Evolutionary conservation across 2,797 vertebrate species (phyloP).

Genomic region (Lemur catta): DNA sequence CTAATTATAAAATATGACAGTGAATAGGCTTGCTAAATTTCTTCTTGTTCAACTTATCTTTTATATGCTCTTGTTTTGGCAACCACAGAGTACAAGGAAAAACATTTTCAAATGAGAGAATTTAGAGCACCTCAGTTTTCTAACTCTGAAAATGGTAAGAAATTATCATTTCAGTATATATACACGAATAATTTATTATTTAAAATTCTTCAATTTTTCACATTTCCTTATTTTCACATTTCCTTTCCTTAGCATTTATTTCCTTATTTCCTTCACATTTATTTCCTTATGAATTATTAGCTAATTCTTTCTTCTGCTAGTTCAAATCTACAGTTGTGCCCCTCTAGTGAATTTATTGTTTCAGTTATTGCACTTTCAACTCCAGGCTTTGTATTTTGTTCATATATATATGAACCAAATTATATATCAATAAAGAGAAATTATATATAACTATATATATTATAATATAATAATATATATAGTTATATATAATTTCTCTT

Average conservation of each 20-base stretch:
- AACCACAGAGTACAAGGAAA: slow-evolving; percentile 61
- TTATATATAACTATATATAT: too few relatives aligned
- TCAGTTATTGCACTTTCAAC: background rate
- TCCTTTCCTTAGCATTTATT: background rate
- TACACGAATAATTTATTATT: background rate
- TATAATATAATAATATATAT: too few relatives aligned
- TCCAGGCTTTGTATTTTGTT: background rate
- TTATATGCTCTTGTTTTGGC: slow-evolving; percentile 64
- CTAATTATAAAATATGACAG: background rate
- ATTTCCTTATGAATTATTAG: background rate
- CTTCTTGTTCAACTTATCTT: slow-evolving; percentile 4
- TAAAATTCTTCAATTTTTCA: slow-evolving; percentile 15
- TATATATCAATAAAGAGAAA: too few relatives aligned
- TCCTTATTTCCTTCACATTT: background rate
- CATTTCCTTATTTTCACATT: background rate
- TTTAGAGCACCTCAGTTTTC: slow-evolving; percentile 67
- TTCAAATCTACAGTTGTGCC: background rate
- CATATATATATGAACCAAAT: too few relatives aligned
- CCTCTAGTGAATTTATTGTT: background rate
- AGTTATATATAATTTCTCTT: too few relatives aligned
- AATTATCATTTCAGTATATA: background rate
- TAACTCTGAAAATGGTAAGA: slow-evolving; percentile 77
- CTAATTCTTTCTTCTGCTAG: background rate
- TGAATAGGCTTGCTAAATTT: background rate
- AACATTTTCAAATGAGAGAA: slow-evolving; percentile 65